phyloP scores from a whole-genome alignment of 2,888 invertebrate genomes.

The Sepioteuthis lessoniana region DNA sequence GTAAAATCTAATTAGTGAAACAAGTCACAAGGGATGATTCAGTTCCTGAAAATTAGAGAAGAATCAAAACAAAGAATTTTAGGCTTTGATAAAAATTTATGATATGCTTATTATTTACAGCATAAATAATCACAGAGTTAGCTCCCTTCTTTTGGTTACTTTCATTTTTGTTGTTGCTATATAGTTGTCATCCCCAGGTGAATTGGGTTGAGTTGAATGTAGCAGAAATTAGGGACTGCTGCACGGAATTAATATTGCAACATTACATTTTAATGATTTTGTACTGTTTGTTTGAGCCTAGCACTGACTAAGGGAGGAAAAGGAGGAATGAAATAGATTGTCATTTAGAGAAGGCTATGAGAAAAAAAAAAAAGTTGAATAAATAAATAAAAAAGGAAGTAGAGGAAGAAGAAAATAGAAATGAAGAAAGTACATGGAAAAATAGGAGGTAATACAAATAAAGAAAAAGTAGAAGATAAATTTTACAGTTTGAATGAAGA shows the following conservation, averaged over 20 bases:
- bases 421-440: neutral
- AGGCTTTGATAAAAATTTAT: slow-evolving; percentile 47
- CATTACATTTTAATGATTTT: neutral
- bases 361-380: neutral
- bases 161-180: slow-evolving; percentile 34
- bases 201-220: neutral
- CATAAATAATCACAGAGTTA: slow-evolving; percentile 46
- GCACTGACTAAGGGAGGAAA: neutral
- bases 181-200: neutral
- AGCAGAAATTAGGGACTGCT: neutral
- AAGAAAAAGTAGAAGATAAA: neutral
- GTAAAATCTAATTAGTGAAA: too few species aligned
- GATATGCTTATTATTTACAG: slow-evolving; percentile 48
- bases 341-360: neutral
- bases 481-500: too few species aligned
- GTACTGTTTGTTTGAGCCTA: neutral
- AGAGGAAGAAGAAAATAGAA: neutral
- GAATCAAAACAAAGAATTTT: slow-evolving; percentile 35
- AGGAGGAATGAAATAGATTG: neutral
- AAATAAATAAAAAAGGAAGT: neutral
- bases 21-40: neutral
- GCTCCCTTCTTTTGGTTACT: slow-evolving; percentile 38
- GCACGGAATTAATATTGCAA: neutral
- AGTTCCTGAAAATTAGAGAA: neutral
- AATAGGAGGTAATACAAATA: neutral